Conservation (phyloP, 2,888 invertebrate species). For the Ecdyonurus torrentis region DNA sequence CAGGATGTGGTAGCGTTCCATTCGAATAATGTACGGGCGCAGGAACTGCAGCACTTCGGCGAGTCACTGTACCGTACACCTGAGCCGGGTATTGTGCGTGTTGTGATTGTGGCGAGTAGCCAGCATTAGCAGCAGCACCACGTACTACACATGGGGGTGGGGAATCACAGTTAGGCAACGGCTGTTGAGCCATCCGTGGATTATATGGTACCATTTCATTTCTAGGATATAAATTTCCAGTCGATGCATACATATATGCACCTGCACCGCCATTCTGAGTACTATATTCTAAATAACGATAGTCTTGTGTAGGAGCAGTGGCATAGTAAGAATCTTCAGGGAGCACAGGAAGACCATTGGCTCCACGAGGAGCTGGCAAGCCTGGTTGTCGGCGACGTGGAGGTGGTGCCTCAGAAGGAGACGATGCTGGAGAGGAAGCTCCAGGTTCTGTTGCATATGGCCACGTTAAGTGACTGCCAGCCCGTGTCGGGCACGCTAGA, state of each 20-base stretch:
- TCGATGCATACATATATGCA: conserved; percentile 13
- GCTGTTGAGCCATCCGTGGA: neutral
- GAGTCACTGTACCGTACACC: neutral
- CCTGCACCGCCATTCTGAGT: conserved; percentile 6
- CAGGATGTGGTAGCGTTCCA: conserved; percentile 27
- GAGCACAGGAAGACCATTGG: neutral
- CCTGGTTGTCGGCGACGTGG: neutral
- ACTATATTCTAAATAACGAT: neutral
- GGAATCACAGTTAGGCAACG: neutral
- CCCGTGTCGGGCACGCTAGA: conserved; percentile 19
- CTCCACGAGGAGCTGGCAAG: neutral
- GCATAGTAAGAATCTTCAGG: conserved; percentile 3
- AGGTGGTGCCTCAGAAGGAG: neutral
- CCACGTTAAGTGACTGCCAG: conserved; percentile 35
- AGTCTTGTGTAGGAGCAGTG: conserved; percentile 4
- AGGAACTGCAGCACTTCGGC: conserved; percentile 2
- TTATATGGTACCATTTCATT: conserved; percentile 10
- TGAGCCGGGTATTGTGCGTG: conserved; percentile 9
- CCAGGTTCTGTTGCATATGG: conserved; percentile 34
- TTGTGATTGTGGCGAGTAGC: conserved; percentile 7
- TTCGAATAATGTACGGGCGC: conserved; percentile 27
- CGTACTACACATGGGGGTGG: neutral
- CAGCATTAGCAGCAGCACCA: neutral
- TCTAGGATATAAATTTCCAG: conserved; percentile 13
- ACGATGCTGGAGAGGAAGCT: neutral